Evolutionary conservation across 2,797 vertebrate species (phyloP).

Genomic region (Serranus cabrilla): DNA sequence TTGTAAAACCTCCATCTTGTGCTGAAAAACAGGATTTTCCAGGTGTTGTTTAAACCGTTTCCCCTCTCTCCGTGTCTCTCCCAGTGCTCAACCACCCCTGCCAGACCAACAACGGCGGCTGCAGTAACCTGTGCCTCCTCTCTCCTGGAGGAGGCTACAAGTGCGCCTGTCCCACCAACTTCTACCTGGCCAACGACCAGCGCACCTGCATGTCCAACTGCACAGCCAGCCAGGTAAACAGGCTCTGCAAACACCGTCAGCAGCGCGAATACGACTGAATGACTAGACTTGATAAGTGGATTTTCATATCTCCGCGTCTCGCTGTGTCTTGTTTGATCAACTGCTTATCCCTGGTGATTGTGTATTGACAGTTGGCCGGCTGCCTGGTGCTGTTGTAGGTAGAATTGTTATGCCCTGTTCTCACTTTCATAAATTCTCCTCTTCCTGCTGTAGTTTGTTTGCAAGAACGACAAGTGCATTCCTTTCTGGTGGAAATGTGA

Average conservation of each 20-base stretch:
- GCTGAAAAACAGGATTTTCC: neutral
- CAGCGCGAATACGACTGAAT: constrained; percentile 10
- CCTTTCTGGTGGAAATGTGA: constrained; percentile 99
- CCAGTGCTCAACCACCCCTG: constrained; percentile 94
- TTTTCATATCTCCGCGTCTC: constrained; percentile 21
- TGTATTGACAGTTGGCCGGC: constrained; percentile 40
- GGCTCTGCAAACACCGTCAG: constrained; percentile 11
- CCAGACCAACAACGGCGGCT: constrained; percentile 92
- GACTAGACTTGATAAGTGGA: constrained; percentile 19
- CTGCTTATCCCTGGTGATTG: constrained; percentile 34
- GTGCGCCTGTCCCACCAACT: constrained; percentile 97
- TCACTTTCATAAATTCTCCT: constrained; percentile 23
- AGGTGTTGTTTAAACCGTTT: constrained; percentile 84
- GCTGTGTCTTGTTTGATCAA: constrained; percentile 44
- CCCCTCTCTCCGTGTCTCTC: constrained; percentile 89
- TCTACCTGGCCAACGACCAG: constrained; percentile 93
- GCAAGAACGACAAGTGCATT: constrained; percentile 99
- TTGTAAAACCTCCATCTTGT: neutral
- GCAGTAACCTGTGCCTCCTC: constrained; percentile 97
- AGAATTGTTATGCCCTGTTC: constrained; percentile 1
- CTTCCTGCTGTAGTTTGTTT: constrained; percentile 90
- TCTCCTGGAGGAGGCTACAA: constrained; percentile 90
- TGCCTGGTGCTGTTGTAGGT: constrained; percentile 19
- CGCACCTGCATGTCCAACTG: constrained; percentile 98
- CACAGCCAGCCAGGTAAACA: constrained; percentile 94